These are phyloP conservation scores for Sebastes fasciatus DNA, from an alignment of 2,113 vertebrate genomes.

Conservation along the genomic window DNA sequence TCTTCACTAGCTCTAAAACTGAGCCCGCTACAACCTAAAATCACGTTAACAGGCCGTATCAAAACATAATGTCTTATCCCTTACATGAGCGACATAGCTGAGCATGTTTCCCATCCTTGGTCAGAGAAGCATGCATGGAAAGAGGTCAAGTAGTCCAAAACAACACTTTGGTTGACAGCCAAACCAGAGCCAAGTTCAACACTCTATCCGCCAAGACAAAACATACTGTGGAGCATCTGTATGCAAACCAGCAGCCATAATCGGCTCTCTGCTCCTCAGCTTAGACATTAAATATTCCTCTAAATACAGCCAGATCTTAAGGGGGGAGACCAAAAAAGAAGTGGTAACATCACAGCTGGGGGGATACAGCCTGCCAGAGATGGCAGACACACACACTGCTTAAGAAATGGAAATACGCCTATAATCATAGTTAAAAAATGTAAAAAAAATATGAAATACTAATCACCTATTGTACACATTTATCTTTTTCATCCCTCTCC, in stretches of 20 bases:
- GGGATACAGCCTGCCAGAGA: neutral
- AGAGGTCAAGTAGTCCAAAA: slow-evolving; percentile 12
- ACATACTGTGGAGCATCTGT: neutral
- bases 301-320: neutral
- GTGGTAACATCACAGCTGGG: slow-evolving; percentile 1
- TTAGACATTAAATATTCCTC: neutral
- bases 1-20: too few species aligned
- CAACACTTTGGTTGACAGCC: neutral
- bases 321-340: neutral
- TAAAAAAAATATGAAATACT: neutral
- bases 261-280: neutral
- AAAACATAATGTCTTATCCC: neutral
- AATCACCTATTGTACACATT: neutral
- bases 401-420: neutral
- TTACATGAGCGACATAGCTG: neutral
- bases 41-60: too few species aligned
- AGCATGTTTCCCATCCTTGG: neutral
- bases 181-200: slow-evolving; percentile 11
- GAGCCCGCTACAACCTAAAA: too few species aligned
- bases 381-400: neutral
- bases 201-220: slow-evolving; percentile 16
- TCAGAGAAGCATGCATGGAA: neutral
- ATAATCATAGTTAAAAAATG: neutral
- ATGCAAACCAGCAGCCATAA: slow-evolving; percentile 17
- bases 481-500: slow-evolving; percentile 13